Evolutionary conservation across 2,888 invertebrate species (phyloP).

Genomic region (Drosophila birchii): DNA sequence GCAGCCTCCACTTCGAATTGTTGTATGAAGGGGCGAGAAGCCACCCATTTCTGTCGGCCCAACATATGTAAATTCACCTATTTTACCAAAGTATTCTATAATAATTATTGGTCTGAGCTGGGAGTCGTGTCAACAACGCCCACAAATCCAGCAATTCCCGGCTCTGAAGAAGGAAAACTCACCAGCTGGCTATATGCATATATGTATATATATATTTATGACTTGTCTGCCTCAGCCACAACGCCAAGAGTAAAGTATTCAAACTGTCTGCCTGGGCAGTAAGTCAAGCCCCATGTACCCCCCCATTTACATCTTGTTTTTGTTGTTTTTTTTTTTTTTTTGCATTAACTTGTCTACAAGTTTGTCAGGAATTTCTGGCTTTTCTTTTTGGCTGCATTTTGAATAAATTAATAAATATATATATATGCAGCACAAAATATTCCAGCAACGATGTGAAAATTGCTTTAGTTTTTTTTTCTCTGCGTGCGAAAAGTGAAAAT

Average conservation of each 20-base stretch:
- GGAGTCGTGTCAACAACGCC: conserved; percentile 55
- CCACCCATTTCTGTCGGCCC: conserved; percentile 14
- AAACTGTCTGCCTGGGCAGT: conserved; percentile 59
- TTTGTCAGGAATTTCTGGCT: conserved; percentile 75
- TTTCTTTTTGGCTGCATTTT: conserved; percentile 55
- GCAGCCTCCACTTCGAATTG: no score
- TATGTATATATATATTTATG: conserved; percentile 56
- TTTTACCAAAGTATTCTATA: conserved; percentile 50
- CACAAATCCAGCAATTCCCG: conserved; percentile 40
- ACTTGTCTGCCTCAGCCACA: conserved; percentile 44
- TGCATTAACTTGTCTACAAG: conserved; percentile 50
- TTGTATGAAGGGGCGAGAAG: neutral
- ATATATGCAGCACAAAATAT: conserved; percentile 32
- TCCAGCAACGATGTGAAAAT: conserved; percentile 43
- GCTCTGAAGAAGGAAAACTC: conserved; percentile 28
- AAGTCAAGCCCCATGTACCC: conserved; percentile 47
- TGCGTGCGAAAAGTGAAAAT: conserved; percentile 42
- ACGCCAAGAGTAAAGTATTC: conserved; percentile 21
- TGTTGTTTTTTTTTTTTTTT: conserved; percentile 10
- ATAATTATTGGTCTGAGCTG: conserved; percentile 41
- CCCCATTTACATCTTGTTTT: conserved; percentile 25
- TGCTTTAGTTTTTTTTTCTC: conserved; percentile 18
- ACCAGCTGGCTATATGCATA: conserved; percentile 49
- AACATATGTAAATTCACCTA: conserved; percentile 18
- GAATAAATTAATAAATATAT: conserved; percentile 49